These are phyloP conservation scores for Pseudochaenichthys georgianus DNA, from an alignment of 2,797 vertebrate genomes.

Conservation along the genomic window DNA sequence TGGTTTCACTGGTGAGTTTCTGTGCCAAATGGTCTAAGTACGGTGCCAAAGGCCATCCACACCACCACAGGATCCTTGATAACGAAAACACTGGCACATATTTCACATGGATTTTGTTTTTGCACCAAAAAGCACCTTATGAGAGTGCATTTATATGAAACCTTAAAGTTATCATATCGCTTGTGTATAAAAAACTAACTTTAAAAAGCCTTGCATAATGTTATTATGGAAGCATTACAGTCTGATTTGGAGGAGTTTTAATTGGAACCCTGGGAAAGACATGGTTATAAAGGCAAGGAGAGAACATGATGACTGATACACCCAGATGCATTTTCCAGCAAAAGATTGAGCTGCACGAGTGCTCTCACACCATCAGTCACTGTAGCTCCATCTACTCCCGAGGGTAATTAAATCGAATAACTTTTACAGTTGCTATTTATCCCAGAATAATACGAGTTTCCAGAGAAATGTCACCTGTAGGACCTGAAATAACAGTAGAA, in stretches of 20 bases:
- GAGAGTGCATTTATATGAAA: slow-evolving; percentile 17
- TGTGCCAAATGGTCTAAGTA: slow-evolving; percentile 49
- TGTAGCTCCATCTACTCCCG: slow-evolving; percentile 41
- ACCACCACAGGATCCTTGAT: slow-evolving; percentile 31
- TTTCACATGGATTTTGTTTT: slow-evolving; percentile 20
- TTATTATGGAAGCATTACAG: slow-evolving; percentile 35
- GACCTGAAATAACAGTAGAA: slow-evolving; percentile 35
- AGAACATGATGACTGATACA: slow-evolving; percentile 63
- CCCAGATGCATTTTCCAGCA: slow-evolving; percentile 59
- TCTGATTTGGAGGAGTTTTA: slow-evolving; percentile 57
- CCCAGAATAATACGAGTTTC: slow-evolving; percentile 43
- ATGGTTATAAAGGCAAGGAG: slow-evolving; percentile 44
- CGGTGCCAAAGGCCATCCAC: slow-evolving; percentile 23
- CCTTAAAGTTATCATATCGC: slow-evolving; percentile 28
- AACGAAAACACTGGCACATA: slow-evolving; percentile 27
- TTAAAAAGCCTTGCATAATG: slow-evolving; percentile 25
- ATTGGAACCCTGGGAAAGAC: slow-evolving; percentile 63
- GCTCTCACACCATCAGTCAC: slow-evolving; percentile 60
- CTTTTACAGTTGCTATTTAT: slow-evolving; percentile 52
- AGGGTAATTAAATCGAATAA: slow-evolving; percentile 65
- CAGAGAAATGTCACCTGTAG: slow-evolving; percentile 28
- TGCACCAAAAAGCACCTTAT: not conserved
- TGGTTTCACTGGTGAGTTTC: slow-evolving; percentile 41
- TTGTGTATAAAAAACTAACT: slow-evolving; percentile 3
- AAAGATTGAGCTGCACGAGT: slow-evolving; percentile 58